phyloP scores from a whole-genome alignment of 2,797 vertebrate genomes.

The Leptatherina wallacei region DNA sequence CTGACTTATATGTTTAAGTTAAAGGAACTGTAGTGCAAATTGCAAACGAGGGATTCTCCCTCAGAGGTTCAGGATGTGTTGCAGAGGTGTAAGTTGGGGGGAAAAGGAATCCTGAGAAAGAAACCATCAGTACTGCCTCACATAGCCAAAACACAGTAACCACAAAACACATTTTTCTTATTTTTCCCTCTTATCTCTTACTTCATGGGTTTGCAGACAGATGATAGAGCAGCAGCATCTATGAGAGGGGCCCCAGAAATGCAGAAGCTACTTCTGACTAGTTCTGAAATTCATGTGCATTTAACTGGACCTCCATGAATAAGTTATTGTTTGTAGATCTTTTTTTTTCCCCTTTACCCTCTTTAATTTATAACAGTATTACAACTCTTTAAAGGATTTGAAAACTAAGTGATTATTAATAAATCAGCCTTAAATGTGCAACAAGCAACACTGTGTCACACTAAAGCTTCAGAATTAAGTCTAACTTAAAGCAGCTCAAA shows the following conservation, averaged over 20 bases:
- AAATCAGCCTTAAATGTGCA: not conserved
- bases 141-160: constrained; percentile 13
- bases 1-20: constrained; percentile 38
- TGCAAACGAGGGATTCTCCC: constrained; percentile 44
- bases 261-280: not conserved
- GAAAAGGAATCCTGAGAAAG: constrained; percentile 75
- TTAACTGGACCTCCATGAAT: not conserved
- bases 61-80: constrained; percentile 52
- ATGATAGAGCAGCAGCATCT: not conserved
- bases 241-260: not conserved
- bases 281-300: not conserved
- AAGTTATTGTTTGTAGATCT: not conserved
- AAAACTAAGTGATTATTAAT: not conserved
- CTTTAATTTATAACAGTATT: not conserved
- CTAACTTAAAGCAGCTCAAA: not conserved
- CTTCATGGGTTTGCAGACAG: not conserved
- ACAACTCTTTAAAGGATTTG: not conserved
- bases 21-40: constrained; percentile 77
- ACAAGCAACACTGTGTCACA: not conserved
- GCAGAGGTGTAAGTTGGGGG: constrained; percentile 52
- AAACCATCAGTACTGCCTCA: constrained; percentile 23
- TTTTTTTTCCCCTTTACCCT: not conserved
- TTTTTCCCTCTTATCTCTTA: not conserved
- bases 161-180: not conserved
- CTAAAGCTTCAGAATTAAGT: not conserved